These are phyloP conservation scores for Brachyhypopomus gauderio DNA, from an alignment of 2,113 vertebrate species.

Conservation along the genomic window DNA sequence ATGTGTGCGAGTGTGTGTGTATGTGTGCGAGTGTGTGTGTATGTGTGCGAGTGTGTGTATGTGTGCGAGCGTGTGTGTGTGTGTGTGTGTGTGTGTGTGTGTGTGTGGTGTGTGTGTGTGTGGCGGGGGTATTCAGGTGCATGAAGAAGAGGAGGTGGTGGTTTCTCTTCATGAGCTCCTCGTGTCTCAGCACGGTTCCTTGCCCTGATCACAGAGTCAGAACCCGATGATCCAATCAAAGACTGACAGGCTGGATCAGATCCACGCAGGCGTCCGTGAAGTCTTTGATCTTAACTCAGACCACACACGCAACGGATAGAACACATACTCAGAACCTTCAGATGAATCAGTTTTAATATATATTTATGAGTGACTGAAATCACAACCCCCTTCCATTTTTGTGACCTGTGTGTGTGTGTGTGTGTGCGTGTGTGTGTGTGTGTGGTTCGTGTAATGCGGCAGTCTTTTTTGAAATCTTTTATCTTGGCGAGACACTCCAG, in stretches of 20 bases:
- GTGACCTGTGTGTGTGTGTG: conserved; percentile 17
- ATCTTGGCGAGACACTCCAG: background rate
- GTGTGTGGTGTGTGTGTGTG: conserved; percentile 6
- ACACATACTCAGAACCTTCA: conserved; percentile 37
- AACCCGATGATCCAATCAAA: conserved; percentile 43
- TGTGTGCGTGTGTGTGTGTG: conserved; percentile 40
- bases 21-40: too few relatives aligned
- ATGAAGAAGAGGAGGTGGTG: background rate
- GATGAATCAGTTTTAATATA: conserved; percentile 57
- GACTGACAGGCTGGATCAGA: conserved; percentile 47
- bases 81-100: background rate
- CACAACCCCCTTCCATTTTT: conserved; percentile 24
- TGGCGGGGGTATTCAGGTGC: background rate
- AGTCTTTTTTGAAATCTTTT: background rate
- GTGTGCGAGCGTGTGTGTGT: background rate
- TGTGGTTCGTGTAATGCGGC: background rate
- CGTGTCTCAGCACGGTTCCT: conserved; percentile 20
- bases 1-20: too few relatives aligned
- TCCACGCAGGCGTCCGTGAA: conserved; percentile 30
- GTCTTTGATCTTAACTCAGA: conserved; percentile 53
- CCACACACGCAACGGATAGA: conserved; percentile 37
- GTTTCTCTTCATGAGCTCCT: conserved; percentile 30
- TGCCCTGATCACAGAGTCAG: conserved; percentile 36
- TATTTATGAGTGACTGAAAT: conserved; percentile 52
- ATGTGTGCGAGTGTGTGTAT: background rate